A percentile compares a stretch with the other conserved stretches of the same genome.
These are phyloP conservation scores for Carollia perspicillata DNA, from an alignment of 2,113 vertebrate species.

Conservation along the genomic window DNA sequence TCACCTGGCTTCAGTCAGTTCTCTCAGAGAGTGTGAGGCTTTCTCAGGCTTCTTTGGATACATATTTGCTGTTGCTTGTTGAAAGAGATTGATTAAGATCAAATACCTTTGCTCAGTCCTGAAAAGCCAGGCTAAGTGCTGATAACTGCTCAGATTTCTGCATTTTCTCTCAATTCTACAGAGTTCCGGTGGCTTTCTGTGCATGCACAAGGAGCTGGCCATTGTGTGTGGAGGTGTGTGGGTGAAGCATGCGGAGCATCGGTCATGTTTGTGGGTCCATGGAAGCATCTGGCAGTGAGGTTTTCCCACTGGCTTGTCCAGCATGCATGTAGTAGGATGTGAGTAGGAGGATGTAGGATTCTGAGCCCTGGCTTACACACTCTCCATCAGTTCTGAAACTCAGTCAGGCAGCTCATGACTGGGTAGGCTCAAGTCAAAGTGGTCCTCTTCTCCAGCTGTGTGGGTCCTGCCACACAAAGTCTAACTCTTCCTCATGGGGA, in stretches of 20 bases:
- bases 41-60: neutral
- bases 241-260: neutral
- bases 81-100: neutral
- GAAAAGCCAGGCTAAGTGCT: neutral
- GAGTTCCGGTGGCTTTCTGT: neutral
- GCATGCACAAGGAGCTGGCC: neutral
- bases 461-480: too few relatives aligned
- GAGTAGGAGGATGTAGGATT: too few relatives aligned
- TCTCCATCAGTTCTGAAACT: neutral
- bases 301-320: neutral
- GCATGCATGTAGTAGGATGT: neutral
- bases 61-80: neutral
- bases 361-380: neutral
- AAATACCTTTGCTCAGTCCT: neutral
- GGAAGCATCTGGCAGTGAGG: neutral
- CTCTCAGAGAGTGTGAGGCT: neutral
- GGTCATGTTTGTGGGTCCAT: neutral
- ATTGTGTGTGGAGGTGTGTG: neutral
- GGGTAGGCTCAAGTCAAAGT: neutral
- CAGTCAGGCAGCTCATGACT: neutral
- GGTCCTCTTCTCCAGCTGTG: neutral
- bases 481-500: neutral
- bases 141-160: neutral
- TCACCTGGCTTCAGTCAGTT: neutral
- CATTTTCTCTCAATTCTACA: neutral